Percentiles rank a stretch among this genome's conserved stretches.
phyloP scores from a whole-genome alignment of 2,113 vertebrate genomes.

The Mystacornis crossleyi region DNA sequence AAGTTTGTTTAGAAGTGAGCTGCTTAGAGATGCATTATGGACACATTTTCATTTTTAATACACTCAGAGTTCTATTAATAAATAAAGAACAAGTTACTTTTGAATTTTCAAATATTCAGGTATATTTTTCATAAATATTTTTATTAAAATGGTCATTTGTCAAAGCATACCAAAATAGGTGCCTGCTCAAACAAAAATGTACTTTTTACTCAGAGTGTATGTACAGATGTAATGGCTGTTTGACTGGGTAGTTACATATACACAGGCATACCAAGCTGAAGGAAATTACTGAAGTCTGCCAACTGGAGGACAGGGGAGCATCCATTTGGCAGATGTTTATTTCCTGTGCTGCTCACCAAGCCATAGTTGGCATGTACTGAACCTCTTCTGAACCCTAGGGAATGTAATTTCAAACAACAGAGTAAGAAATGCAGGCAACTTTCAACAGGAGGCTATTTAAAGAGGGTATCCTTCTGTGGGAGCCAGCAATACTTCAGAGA shows the following conservation, averaged over 20 bases:
- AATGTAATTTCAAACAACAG: conserved; percentile 8
- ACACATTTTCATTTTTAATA: neutral
- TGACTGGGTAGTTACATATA: neutral
- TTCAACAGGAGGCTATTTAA: neutral
- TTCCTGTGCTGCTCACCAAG: neutral
- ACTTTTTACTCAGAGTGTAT: neutral
- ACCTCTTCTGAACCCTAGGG: neutral
- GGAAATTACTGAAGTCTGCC: neutral
- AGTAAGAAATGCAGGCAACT: neutral
- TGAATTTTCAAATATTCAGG: neutral
- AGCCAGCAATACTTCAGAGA: neutral
- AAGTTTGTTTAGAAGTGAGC: neutral
- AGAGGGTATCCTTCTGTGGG: neutral
- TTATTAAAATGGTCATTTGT: neutral
- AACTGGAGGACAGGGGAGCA: neutral
- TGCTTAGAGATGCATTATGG: neutral
- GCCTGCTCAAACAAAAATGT: neutral
- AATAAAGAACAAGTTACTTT: neutral
- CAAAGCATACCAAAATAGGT: neutral
- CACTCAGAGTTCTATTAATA: neutral
- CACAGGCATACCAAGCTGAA: neutral
- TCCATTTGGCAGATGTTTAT: conserved; percentile 17
- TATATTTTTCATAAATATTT: conserved; percentile 19
- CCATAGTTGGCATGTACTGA: neutral
- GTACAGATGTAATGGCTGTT: neutral